Evolutionary conservation across 2,888 invertebrate genomes (phyloP).

Genomic region (Fissipunctia ypsillon): DNA sequence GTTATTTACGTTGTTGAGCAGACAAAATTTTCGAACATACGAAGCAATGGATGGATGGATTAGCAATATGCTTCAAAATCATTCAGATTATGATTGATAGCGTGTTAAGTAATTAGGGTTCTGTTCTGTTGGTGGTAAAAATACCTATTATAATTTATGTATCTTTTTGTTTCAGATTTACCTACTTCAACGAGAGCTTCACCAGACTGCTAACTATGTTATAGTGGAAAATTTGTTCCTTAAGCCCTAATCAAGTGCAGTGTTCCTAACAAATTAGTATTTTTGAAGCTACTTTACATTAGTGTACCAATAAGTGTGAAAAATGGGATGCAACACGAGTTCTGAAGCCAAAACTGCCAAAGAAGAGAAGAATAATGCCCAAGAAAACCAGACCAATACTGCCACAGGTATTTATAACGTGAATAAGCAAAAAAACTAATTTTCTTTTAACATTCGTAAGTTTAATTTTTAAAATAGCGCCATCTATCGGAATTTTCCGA

Average conservation of each 20-base stretch:
- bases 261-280: constrained; percentile 52
- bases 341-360: constrained; percentile 78
- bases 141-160: not conserved
- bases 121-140: not conserved
- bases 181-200: constrained; percentile 59
- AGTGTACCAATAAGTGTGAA: constrained; percentile 56
- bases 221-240: constrained; percentile 62
- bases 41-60: too few relatives aligned
- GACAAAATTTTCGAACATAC: too few relatives aligned
- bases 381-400: constrained; percentile 71
- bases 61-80: too few relatives aligned
- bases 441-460: accelerated
- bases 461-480: constrained; percentile 36
- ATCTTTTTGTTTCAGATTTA: constrained; percentile 73
- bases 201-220: constrained; percentile 66
- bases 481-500: constrained; percentile 54
- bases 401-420: constrained; percentile 68
- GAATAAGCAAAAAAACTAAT: not conserved
- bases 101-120: too few relatives aligned
- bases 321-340: constrained; percentile 84
- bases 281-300: constrained; percentile 57
- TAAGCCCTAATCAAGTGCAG: constrained; percentile 50
- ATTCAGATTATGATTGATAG: too few relatives aligned
- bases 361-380: constrained; percentile 73
- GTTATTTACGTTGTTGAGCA: too few relatives aligned